These are phyloP conservation scores for Geothlypis trichas DNA, from an alignment of 2,113 vertebrate genomes.

Conservation along the genomic window DNA sequence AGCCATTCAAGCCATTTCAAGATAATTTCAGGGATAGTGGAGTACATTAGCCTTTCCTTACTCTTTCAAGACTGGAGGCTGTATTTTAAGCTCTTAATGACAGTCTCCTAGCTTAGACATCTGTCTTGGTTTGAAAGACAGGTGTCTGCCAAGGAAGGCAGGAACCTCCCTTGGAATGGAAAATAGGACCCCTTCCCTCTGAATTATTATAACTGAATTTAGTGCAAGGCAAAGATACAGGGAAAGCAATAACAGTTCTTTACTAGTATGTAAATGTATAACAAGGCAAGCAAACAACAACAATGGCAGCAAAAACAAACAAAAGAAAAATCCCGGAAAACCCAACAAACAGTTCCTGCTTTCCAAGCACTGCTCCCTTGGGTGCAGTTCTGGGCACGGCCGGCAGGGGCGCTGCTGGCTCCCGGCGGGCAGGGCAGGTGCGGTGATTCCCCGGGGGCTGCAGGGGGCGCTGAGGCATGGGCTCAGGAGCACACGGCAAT, in stretches of 20 bases:
- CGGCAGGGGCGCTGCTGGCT: background rate
- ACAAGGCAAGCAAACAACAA: background rate
- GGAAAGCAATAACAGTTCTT: background rate
- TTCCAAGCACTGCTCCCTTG: fast-evolving
- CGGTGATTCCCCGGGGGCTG: fast-evolving
- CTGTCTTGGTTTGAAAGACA: background rate
- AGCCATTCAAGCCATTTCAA: background rate
- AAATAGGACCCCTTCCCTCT: background rate
- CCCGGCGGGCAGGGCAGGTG: fast-evolving
- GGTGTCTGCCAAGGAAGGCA: background rate
- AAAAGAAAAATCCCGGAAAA: background rate
- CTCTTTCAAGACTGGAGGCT: background rate
- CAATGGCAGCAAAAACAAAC: background rate
- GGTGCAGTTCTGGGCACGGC: background rate
- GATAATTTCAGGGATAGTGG: background rate
- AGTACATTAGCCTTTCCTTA: background rate
- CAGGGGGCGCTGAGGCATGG: background rate
- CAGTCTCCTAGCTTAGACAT: background rate
- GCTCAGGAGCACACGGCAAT: fast-evolving
- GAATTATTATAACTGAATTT: background rate
- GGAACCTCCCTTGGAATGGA: background rate
- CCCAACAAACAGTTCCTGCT: too few species aligned
- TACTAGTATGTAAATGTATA: background rate
- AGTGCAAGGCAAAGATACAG: background rate
- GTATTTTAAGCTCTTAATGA: background rate